Base-by-base conservation (phyloP, 1,140 invertebrate genomes). In the Gonioctena quinquepunctata region DNA sequence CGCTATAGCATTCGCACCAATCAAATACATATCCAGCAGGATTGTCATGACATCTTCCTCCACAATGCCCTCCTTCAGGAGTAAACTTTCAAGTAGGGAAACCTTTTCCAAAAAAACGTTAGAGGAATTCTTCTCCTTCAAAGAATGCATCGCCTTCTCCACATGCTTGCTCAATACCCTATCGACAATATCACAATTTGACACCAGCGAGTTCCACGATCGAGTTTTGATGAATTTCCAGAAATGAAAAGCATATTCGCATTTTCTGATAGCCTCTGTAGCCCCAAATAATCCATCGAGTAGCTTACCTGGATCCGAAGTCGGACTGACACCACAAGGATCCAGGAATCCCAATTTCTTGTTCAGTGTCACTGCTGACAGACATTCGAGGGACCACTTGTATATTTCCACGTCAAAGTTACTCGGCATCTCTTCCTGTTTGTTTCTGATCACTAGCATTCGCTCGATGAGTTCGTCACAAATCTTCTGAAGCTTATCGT, bases 191-290 rank as follows among this genome's bases (percentile, higher is more conserved):
- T 77, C 79, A 60, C 78, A 81, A 63, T 80, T 75, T 70, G 84
- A 83, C 33, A 87, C 86, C 0, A 92, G 79, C 42, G 84, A 86
- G 68, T 83, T 86, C 81, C 87, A 89, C 18, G 86, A 82, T 0
- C 86, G 86, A 0, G 91, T 92, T 3, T 87, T 76, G 21, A 90
- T 82, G n/a, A 90, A 85, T 79, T 90, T 89, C 91, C 91, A 93
- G 7, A 89, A 70, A 28, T 89, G 89, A 65, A 90, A 82, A 1
- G 89, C 89, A 33, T 62, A 62, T 54, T 54, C 91, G 63, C 90
- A 90, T 65, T 85, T 83, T 52, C 87, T 84, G 68, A 91, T 86
- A 2, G 89, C 87, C 1, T 86, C 83, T 52, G 90, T 89, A 0
- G 90, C 87, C 18, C 85, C 83, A 26, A 78, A 84, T 18, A 91